Percentiles rank a stretch among this genome's conserved stretches.
These are phyloP conservation scores for Pseudomugil tenellus DNA, from an alignment of 2,797 vertebrate species.

Conservation along the genomic window DNA sequence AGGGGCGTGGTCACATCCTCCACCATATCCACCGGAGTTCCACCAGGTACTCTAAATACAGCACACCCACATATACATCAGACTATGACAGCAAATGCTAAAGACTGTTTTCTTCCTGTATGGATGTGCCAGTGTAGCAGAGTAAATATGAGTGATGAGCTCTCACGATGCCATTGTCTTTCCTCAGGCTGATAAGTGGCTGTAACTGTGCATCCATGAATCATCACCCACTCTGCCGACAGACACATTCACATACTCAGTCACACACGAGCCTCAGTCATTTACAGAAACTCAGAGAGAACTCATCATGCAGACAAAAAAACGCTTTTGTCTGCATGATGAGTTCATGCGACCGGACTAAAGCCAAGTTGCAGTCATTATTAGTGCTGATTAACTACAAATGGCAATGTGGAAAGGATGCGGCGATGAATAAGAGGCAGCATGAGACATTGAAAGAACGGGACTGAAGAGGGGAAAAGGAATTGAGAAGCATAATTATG, in stretches of 20 bases:
- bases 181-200: constrained; percentile 78
- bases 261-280: constrained; percentile 56
- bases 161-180: constrained; percentile 74
- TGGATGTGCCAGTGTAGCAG: constrained; percentile 24
- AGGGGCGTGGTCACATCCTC: constrained; percentile 85
- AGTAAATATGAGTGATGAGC: constrained; percentile 80
- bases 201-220: constrained; percentile 78
- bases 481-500: constrained; percentile 54
- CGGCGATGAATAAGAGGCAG: constrained; percentile 43
- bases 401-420: constrained; percentile 69
- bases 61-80: neutral
- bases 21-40: constrained; percentile 95
- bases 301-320: constrained; percentile 12
- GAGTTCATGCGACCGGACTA: constrained; percentile 65
- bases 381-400: constrained; percentile 80
- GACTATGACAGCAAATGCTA: constrained; percentile 6
- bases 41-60: constrained; percentile 87
- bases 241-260: constrained; percentile 50
- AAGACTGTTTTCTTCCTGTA: constrained; percentile 15
- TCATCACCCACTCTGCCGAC: constrained; percentile 69
- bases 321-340: constrained; percentile 22
- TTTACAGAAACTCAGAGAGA: constrained; percentile 62
- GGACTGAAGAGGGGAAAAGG: constrained; percentile 35
- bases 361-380: constrained; percentile 75
- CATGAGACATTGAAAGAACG: constrained; percentile 50